Evolutionary conservation across 2,888 invertebrate genomes (phyloP).

Genomic region (Oasisia sp.): DNA sequence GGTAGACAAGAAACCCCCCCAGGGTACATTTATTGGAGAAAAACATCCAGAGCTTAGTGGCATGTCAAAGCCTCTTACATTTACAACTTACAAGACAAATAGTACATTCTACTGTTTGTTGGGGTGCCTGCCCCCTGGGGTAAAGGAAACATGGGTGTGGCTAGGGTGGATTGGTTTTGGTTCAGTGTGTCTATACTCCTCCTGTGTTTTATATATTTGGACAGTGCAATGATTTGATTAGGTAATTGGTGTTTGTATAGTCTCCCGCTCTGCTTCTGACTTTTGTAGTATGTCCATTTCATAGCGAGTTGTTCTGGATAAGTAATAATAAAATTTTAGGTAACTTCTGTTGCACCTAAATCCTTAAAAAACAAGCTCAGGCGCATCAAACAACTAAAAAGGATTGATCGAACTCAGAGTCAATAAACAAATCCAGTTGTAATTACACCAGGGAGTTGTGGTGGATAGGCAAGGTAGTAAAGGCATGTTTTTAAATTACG

Average conservation of each 20-base stretch:
- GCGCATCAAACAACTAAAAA: no score
- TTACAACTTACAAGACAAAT: not conserved
- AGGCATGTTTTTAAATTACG: no score
- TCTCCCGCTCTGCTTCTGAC: not conserved
- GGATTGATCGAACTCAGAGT: no score
- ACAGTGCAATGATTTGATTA: slow-evolving; percentile 13
- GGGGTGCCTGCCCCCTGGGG: not conserved
- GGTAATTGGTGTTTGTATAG: not conserved
- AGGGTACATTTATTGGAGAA: not conserved
- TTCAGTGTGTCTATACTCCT: not conserved
- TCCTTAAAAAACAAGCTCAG: no score
- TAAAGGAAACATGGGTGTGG: not conserved
- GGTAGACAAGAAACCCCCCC: not conserved
- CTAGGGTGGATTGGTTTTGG: not conserved
- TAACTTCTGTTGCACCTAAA: no score
- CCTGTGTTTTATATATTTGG: not conserved
- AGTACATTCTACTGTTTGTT: not conserved
- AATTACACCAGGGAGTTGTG: no score
- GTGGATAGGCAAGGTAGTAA: no score
- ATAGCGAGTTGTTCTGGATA: no score
- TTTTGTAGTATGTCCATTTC: no score
- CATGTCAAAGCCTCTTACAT: not conserved
- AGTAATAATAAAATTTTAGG: no score
- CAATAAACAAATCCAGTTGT: no score
- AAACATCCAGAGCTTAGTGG: not conserved